These are phyloP conservation scores for Doris montereyensis DNA, from an alignment of 2,888 invertebrate species.

Conservation along the genomic window DNA sequence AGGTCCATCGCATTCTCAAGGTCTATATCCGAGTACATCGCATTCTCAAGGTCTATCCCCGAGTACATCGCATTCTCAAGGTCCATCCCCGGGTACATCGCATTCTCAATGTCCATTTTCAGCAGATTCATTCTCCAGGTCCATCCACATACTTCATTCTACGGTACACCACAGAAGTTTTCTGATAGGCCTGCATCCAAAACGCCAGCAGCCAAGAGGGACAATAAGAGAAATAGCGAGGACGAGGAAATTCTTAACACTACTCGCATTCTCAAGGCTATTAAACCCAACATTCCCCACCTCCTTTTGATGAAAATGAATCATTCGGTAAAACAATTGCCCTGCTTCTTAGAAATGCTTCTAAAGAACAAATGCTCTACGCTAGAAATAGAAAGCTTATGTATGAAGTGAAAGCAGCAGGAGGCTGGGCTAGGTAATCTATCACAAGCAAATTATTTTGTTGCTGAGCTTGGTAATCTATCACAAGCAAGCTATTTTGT, in stretches of 20 bases:
- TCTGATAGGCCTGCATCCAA: constrained; percentile 5
- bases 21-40: no score
- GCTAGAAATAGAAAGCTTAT: constrained; percentile 19
- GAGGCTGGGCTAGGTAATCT: constrained; percentile 15
- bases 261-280: constrained; percentile 21
- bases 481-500: no score
- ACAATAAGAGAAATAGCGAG: constrained; percentile 15
- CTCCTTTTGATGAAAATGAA: constrained; percentile 22
- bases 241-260: constrained; percentile 20
- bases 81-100: background rate
- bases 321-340: constrained; percentile 16
- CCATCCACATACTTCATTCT: constrained; percentile 6
- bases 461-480: no score
- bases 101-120: background rate
- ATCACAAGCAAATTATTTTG: no score
- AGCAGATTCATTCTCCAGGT: background rate
- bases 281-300: constrained; percentile 19
- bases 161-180: constrained; percentile 1
- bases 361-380: constrained; percentile 18
- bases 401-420: constrained; percentile 5
- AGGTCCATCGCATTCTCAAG: no score
- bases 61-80: no score
- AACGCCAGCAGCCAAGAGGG: constrained; percentile 6
- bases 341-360: constrained; percentile 17
- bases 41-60: no score